Evolutionary conservation across 2,888 invertebrate genomes (phyloP), one percentile per base, ranked within the genome.

Genomic region (Tigriopus californicus): DNA sequence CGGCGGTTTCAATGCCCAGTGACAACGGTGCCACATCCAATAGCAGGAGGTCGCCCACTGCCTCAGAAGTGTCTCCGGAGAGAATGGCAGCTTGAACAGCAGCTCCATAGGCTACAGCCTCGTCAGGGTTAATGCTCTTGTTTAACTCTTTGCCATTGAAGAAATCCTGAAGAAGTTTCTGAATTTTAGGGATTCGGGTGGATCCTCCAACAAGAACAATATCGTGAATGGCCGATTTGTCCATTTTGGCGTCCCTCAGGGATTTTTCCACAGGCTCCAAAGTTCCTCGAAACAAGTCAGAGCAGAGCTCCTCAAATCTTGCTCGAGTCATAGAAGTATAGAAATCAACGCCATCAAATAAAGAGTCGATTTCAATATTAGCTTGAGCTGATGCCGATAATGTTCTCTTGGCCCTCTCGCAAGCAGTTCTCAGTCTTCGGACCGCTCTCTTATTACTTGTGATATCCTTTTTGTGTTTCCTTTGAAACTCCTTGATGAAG

Each of bases 261-360:
- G 80, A 74, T 65, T 79, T 79, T 67, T 80, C 79, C 1, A 81
- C 80, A 4, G 80, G 80, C 51, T 76, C 77, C 64, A 81, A 65
- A 0, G 80, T 80, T 52, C 75, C 71, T 62, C 76, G 70, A 72
- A 81, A 80, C 48, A 81, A 72, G 66, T 80, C 80, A 20, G 73
- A 71, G 68, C 76, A 76, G 61, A 81, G 67, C 65, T 80, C 79
- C 67, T 81, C 80, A 72, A 98, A 98, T 67, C 92, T 81, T 61
- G 95, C 95, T 67, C 94, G 79, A 15, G 94, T 92, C 70, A 97
- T 85, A 56, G 83, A 86, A 0, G 92, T 90, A 75, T 92, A 91
- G 77, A 91, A 95, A 71, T 98, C 95, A 65, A 90, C 83, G 63
- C 94, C 94, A 71, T 97, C 94, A 67, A 80, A 90, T 60, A 95